Evolutionary conservation across 1,140 invertebrate genomes (phyloP).

Genomic region (Drosophila santomea): DNA sequence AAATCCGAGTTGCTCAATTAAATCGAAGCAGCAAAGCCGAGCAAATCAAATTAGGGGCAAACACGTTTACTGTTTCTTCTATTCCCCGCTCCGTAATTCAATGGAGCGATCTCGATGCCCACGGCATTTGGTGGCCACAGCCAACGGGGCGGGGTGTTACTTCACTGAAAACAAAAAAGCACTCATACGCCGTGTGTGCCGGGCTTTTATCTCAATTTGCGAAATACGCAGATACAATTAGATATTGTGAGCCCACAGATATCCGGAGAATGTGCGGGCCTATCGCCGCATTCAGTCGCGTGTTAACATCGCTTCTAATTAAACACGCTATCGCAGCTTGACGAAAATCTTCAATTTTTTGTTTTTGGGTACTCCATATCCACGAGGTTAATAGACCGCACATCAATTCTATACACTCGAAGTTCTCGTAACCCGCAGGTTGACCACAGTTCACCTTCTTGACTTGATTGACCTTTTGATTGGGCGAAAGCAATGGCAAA

Average conservation of each 20-base stretch:
- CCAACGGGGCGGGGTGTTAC: conserved; percentile 1
- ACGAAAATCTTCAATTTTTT: background rate
- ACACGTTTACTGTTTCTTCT: conserved; percentile 60
- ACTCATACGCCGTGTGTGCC: conserved; percentile 41
- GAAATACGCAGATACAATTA: conserved; percentile 60
- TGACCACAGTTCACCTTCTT: background rate
- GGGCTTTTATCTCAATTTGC: conserved; percentile 66
- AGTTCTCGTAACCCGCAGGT: background rate
- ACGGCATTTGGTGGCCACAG: conserved; percentile 57
- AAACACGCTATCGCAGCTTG: conserved; percentile 22
- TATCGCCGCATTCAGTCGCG: conserved; percentile 38
- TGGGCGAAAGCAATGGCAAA: conserved; percentile 54
- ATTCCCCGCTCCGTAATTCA: too few species aligned
- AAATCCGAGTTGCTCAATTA: conserved; percentile 65
- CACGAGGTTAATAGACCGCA: conserved; percentile 5
- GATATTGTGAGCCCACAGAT: conserved; percentile 36
- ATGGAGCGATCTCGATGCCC: conserved; percentile 21
- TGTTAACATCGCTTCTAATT: conserved; percentile 75
- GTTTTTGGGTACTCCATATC: background rate
- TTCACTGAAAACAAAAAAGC: conserved; percentile 12
- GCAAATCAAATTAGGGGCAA: conserved; percentile 75
- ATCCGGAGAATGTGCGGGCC: conserved; percentile 22
- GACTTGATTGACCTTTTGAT: conserved; percentile 42
- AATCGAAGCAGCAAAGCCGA: conserved; percentile 22
- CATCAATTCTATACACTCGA: conserved; percentile 12